Evolutionary conservation across 2,888 invertebrate genomes (phyloP).

Genomic region (Romanomermis culicivorax): DNA sequence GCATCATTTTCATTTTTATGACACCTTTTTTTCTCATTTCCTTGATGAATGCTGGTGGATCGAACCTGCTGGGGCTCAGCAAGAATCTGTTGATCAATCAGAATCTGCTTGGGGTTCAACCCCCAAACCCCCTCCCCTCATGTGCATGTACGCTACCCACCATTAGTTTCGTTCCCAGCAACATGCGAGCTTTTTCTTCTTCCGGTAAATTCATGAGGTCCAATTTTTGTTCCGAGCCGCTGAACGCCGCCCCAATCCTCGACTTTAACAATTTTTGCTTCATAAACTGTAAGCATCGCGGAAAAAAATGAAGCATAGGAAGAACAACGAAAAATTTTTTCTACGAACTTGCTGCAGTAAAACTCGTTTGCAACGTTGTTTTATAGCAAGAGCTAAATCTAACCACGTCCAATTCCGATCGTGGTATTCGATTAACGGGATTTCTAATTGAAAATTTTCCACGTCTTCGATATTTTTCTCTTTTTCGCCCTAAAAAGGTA

Average conservation of each 20-base stretch:
- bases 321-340: too few species aligned
- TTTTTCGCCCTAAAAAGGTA: conserved; percentile 51
- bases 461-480: conserved; percentile 94
- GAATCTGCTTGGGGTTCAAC: too few species aligned
- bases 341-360: conserved; percentile 61
- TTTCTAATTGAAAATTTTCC: conserved; percentile 69
- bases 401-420: conserved; percentile 99
- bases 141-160: too few species aligned
- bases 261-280: not conserved
- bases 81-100: too few species aligned
- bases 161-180: conserved; percentile 1
- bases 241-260: not conserved
- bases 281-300: not conserved
- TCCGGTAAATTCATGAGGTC: not conserved
- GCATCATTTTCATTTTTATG: too few species aligned
- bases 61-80: too few species aligned
- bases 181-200: not conserved
- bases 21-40: too few species aligned
- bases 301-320: not conserved
- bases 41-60: too few species aligned
- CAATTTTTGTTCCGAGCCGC: not conserved
- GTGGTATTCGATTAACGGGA: conserved; percentile 91
- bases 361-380: conserved; percentile 69
- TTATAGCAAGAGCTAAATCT: conserved; percentile 78
- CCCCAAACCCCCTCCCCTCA: too few species aligned